Percentiles rank a stretch among this genome's conserved stretches.
phyloP scores from a whole-genome alignment of 2,888 invertebrate species.

The Chrysina gloriosa region DNA sequence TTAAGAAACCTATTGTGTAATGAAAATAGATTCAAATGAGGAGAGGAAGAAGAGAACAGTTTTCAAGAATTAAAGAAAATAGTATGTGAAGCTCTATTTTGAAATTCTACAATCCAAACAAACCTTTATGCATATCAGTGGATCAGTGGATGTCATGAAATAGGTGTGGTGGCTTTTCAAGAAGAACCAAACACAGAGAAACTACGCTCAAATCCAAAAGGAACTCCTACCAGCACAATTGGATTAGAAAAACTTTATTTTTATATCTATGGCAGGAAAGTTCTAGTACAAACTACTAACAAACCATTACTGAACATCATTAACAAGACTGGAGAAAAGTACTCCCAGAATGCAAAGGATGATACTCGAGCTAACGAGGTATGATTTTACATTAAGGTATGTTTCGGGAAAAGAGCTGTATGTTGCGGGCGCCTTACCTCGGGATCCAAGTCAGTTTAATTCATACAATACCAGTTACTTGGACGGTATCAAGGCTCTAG shows the following conservation, averaged over 20 bases:
- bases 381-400: not conserved
- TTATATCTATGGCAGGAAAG: not conserved
- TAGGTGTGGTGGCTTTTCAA: not conserved
- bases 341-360: not conserved
- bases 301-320: not conserved
- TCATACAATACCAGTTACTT: not conserved
- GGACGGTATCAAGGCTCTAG: not conserved
- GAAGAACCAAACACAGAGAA: not conserved
- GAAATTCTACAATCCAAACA: not conserved
- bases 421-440: not conserved
- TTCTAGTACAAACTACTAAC: not conserved
- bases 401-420: not conserved
- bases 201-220: not conserved
- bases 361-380: not conserved
- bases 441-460: not conserved
- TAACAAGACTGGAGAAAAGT: not conserved
- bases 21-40: not conserved
- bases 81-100: not conserved
- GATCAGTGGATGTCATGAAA: not conserved
- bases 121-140: no score
- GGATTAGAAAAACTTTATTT: not conserved
- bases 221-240: not conserved
- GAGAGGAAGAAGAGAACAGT: not conserved
- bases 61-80: conserved; percentile 3
- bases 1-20: not conserved